Percentiles rank a stretch among this genome's conserved stretches.
Conservation (phyloP, 2,113 vertebrate genomes). For the Cnemophilus loriae region DNA sequence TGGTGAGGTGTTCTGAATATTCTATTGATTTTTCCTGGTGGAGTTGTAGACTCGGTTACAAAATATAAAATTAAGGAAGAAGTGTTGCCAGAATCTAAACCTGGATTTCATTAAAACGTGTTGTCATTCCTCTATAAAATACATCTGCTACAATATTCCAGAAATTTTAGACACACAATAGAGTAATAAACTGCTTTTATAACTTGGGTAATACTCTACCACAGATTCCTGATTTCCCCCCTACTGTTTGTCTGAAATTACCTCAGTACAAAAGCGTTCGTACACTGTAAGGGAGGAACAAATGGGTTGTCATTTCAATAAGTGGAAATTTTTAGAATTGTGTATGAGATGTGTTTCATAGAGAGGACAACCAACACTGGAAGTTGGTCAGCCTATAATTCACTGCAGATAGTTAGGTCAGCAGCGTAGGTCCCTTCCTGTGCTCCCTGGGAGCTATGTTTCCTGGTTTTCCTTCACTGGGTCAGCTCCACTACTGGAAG, state of each 20-base stretch:
- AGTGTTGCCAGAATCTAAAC: constrained; percentile 45
- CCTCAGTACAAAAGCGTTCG: background rate
- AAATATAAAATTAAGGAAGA: constrained; percentile 41
- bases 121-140: constrained; percentile 58
- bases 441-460: fast-evolving
- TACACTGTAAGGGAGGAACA: background rate
- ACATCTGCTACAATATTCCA: constrained; percentile 43
- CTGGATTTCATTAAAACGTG: constrained; percentile 55
- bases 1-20: constrained; percentile 10
- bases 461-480: background rate
- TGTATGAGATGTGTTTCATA: background rate
- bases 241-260: constrained; percentile 48
- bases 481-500: background rate
- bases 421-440: background rate
- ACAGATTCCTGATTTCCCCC: constrained; percentile 26
- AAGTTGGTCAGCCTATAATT: background rate
- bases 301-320: background rate
- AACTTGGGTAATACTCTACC: constrained; percentile 13
- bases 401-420: background rate
- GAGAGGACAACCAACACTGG: background rate
- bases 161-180: constrained; percentile 60
- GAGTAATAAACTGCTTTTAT: constrained; percentile 57
- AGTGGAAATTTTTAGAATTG: background rate
- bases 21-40: constrained; percentile 13
- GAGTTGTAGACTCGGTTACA: background rate